Conservation (phyloP, 2,888 invertebrate genomes). For the Strigamia crassipes region DNA sequence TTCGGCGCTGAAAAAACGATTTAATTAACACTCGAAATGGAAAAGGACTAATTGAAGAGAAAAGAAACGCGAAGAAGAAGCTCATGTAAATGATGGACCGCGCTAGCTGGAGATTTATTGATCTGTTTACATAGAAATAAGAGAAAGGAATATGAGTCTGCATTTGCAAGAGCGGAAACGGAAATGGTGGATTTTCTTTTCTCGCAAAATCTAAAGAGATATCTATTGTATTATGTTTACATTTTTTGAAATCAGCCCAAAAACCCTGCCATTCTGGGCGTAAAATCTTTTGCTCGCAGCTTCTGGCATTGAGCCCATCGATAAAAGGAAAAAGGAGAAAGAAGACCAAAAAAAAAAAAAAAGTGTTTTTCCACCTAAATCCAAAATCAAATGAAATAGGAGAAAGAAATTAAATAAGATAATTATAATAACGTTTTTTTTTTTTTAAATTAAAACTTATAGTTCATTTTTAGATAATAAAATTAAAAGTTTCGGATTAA, state of each 20-base stretch:
- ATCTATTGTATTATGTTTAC: constrained; percentile 14
- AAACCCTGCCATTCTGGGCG: not conserved
- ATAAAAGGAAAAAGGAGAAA: not conserved
- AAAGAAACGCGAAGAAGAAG: not conserved
- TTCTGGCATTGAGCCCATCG: constrained; percentile 13
- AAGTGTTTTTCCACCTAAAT: constrained; percentile 3
- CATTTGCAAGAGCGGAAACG: constrained; percentile 8
- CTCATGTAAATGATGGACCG: not conserved
- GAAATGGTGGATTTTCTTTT: constrained; percentile 19
- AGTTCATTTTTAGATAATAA: not conserved
- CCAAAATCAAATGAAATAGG: not conserved
- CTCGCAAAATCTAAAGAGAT: not conserved
- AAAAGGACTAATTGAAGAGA: not conserved
- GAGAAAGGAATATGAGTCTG: constrained; percentile 13
- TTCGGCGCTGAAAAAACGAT: constrained; percentile 65
- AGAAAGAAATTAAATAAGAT: too few species aligned
- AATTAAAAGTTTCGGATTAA: not conserved
- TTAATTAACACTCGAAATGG: constrained; percentile 18
- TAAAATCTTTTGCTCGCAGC: not conserved
- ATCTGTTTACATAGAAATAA: constrained; percentile 19
- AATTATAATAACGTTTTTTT: too few species aligned
- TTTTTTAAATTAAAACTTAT: not conserved
- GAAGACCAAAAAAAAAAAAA: not conserved
- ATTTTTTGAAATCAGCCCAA: constrained; percentile 5
- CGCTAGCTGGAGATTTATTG: not conserved